A percentile compares a stretch with the other conserved stretches of the same genome.
phyloP scores from a whole-genome alignment of 2,888 invertebrate genomes.

The Platynereis dumerilii region DNA sequence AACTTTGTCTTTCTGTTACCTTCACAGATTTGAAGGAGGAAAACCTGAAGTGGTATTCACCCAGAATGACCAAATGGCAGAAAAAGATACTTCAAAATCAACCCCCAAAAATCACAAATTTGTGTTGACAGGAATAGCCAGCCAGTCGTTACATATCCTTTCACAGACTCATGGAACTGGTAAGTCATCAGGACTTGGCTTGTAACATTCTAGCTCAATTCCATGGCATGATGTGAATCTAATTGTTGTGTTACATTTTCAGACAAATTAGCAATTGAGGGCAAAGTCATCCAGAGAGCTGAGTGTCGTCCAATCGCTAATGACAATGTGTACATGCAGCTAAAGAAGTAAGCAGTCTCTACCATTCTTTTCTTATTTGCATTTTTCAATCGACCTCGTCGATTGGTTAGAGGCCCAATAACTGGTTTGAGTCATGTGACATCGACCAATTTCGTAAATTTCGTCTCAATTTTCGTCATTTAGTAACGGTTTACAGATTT shows the following conservation, averaged over 20 bases:
- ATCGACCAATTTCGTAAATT: too few species aligned
- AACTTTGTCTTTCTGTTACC: too few species aligned
- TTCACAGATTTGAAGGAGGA: conserved; percentile 61
- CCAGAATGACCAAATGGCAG: conserved; percentile 73
- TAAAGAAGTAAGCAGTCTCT: conserved; percentile 74
- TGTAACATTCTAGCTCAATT: too few species aligned
- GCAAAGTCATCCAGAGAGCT: conserved; percentile 92
- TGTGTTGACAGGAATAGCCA: conserved; percentile 87
- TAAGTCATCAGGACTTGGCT: neutral
- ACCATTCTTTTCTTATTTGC: conserved; percentile 2
- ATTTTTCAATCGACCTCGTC: too few species aligned
- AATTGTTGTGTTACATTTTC: too few species aligned
- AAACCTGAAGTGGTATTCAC: conserved; percentile 85
- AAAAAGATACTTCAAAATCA: conserved; percentile 78
- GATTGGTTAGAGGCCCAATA: too few species aligned
- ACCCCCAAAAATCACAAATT: conserved; percentile 92
- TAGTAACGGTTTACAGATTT: too few species aligned
- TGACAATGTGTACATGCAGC: conserved; percentile 81
- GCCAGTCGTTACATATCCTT: conserved; percentile 75
- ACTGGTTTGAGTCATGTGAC: too few species aligned
- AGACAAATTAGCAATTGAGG: conserved; percentile 81
- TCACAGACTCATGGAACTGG: conserved; percentile 26
- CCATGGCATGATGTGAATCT: too few species aligned
- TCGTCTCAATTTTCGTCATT: too few species aligned
- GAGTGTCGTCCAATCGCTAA: conserved; percentile 90